These are phyloP conservation scores for Hydrocynus forskahlii DNA, from an alignment of 2,797 vertebrate species.

Conservation along the genomic window DNA sequence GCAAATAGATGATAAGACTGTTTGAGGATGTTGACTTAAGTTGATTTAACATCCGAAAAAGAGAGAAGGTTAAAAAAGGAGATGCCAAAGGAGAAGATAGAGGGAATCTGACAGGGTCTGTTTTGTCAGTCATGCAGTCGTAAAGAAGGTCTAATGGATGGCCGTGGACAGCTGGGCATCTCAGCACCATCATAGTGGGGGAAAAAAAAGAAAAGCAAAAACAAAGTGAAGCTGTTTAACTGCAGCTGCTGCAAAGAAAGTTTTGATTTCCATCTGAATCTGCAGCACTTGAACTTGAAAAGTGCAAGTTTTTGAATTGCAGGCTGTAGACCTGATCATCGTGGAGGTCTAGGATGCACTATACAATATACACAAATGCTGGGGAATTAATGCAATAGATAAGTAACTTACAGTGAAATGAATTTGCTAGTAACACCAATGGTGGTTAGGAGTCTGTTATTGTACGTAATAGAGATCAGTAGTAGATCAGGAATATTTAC, in stretches of 20 bases:
- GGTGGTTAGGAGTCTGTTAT: too few relatives aligned
- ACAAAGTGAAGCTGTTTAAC: conserved; percentile 26
- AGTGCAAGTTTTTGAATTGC: not conserved
- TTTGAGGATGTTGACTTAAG: not conserved
- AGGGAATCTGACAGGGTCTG: conserved; percentile 16
- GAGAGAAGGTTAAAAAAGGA: conserved; percentile 10
- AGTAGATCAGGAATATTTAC: too few relatives aligned
- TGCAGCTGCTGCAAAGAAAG: conserved; percentile 16
- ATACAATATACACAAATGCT: too few relatives aligned
- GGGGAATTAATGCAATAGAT: too few relatives aligned
- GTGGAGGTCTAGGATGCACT: not conserved
- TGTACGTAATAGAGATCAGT: too few relatives aligned
- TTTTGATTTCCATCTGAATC: conserved; percentile 13
- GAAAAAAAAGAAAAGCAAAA: conserved; percentile 13
- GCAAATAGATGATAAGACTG: conserved; percentile 17
- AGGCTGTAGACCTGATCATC: not conserved
- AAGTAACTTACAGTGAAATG: too few relatives aligned
- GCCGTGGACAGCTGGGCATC: conserved; percentile 28
- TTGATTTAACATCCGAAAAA: conserved; percentile 31
- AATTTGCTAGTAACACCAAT: too few relatives aligned
- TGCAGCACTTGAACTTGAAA: conserved; percentile 30
- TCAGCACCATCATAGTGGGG: conserved; percentile 4
- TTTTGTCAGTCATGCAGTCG: conserved; percentile 10
- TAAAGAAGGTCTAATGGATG: conserved; percentile 32
- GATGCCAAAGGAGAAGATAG: not conserved